Evolutionary conservation across 2,113 vertebrate genomes (phyloP).

Genomic region (Butorides virescens): DNA sequence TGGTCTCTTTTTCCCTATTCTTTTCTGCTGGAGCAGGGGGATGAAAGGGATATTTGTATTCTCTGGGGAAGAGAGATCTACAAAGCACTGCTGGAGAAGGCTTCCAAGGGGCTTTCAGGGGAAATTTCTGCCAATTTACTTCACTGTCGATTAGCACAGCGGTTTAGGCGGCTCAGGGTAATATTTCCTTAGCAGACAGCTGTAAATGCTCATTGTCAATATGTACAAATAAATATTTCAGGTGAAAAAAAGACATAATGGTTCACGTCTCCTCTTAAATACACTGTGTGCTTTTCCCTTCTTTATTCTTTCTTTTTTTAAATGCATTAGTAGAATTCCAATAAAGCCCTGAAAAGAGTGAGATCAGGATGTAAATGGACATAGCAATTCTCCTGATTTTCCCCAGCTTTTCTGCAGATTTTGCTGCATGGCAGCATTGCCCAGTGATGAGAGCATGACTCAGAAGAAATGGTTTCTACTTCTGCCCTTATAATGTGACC

Average conservation of each 20-base stretch:
- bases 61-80: not conserved
- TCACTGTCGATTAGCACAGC: not conserved
- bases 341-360: not conserved
- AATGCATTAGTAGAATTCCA: not conserved
- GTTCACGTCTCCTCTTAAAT: not conserved
- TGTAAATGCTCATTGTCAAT: slow-evolving; percentile 61
- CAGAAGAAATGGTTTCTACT: not conserved
- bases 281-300: not conserved
- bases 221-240: slow-evolving; percentile 60
- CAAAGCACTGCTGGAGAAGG: not conserved
- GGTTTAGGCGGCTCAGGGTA: slow-evolving; percentile 27
- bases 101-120: not conserved
- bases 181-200: slow-evolving; percentile 19
- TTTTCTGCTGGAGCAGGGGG: not conserved
- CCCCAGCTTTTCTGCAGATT: not conserved
- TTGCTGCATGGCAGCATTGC: not conserved
- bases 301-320: not conserved
- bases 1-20: not conserved
- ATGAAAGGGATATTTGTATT: not conserved
- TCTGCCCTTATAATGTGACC: not conserved
- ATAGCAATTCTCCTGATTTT: not conserved
- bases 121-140: not conserved
- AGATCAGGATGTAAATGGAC: not conserved
- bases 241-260: not conserved
- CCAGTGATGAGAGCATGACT: not conserved